These are phyloP conservation scores for Hexactinellida sp. DNA, from an alignment of 37 sponge, comb jelly and placozoan species.

Conservation along the genomic window DNA sequence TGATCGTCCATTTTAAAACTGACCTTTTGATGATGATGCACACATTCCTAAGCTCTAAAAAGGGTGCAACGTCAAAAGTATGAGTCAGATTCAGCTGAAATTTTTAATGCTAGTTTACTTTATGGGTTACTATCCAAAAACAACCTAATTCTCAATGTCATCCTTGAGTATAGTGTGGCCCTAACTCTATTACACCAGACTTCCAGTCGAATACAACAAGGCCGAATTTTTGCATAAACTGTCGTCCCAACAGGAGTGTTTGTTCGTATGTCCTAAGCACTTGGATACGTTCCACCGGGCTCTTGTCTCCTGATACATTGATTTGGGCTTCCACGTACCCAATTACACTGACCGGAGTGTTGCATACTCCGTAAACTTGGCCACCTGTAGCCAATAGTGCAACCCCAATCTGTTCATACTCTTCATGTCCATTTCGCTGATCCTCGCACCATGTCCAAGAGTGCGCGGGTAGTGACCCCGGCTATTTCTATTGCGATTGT, in stretches of 20 bases:
- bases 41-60: too few relatives aligned
- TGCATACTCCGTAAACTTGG: not conserved
- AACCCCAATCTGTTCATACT: not conserved
- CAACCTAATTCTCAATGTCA: too few relatives aligned
- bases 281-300: not conserved
- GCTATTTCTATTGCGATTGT: not conserved
- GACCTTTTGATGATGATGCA: too few relatives aligned
- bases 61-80: too few relatives aligned
- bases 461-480: not conserved
- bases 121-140: too few relatives aligned
- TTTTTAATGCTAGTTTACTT: too few relatives aligned
- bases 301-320: not conserved
- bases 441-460: conserved; percentile 1
- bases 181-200: not conserved
- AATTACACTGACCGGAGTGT: not conserved
- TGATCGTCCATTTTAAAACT: too few relatives aligned
- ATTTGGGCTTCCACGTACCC: not conserved
- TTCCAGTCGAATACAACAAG: not conserved
- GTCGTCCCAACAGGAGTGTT: not conserved
- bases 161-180: too few relatives aligned
- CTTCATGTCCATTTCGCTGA: not conserved
- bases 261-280: not conserved
- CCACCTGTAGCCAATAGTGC: not conserved
- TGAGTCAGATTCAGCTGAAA: too few relatives aligned
- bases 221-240: not conserved